phyloP scores from a whole-genome alignment of 2,797 vertebrate genomes.

The Coranthus polyacanthus region DNA sequence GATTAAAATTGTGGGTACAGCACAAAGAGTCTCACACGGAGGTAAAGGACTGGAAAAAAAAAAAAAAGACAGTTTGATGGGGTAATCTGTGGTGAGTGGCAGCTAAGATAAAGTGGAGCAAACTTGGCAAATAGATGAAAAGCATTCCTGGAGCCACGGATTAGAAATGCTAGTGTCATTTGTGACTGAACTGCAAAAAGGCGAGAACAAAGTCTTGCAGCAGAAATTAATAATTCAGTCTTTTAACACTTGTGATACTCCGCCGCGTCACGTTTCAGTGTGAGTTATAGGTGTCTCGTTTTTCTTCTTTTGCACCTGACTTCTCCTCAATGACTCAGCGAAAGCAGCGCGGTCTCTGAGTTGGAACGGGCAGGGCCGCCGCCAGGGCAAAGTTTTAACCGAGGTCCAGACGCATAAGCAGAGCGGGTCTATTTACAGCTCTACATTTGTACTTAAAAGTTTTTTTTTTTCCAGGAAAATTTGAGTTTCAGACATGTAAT shows the following conservation, averaged over 20 bases:
- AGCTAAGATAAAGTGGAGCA: neutral
- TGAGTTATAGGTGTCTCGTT: neutral
- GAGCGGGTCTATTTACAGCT: no score
- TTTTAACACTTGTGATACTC: slow-evolving; percentile 29
- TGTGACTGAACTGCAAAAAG: slow-evolving; percentile 4
- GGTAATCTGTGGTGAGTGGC: slow-evolving; percentile 10
- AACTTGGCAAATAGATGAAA: slow-evolving; percentile 25
- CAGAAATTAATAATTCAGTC: slow-evolving; percentile 51
- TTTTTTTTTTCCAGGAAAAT: no score
- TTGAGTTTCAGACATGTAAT: no score
- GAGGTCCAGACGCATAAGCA: no score
- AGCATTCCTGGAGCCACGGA: slow-evolving; percentile 39
- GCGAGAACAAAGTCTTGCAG: slow-evolving; percentile 39
- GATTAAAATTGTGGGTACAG: neutral
- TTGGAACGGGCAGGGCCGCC: no score
- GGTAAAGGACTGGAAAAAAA: neutral
- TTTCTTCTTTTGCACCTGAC: neutral
- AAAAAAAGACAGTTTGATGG: neutral
- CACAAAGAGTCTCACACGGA: neutral
- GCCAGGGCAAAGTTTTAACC: no score
- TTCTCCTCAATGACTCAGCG: slow-evolving; percentile 3
- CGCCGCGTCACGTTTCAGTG: slow-evolving; percentile 35
- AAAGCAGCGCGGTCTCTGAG: neutral
- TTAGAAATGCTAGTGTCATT: slow-evolving; percentile 42
- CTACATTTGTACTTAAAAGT: no score